A percentile compares a stretch with the other conserved stretches of the same genome.
Conservation (phyloP, 2,113 vertebrate genomes). For the Semnornis frantzii region DNA sequence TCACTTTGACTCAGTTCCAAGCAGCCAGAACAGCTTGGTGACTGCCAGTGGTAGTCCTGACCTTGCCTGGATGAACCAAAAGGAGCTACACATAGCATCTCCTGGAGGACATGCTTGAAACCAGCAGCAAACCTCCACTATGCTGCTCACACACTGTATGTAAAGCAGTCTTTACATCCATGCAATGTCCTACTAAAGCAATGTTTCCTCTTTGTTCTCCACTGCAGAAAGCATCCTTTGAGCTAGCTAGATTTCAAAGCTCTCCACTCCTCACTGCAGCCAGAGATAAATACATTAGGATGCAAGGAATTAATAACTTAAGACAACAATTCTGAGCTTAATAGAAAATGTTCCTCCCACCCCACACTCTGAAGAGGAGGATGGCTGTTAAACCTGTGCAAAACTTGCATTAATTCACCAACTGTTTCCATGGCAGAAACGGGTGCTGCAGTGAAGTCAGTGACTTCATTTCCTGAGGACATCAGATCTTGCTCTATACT, state of each 20-base stretch:
- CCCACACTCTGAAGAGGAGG: constrained; percentile 48
- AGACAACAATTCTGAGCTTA: constrained; percentile 65
- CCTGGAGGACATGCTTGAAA: background rate
- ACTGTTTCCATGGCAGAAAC: constrained; percentile 67
- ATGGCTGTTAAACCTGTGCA: constrained; percentile 57
- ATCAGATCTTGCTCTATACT: constrained; percentile 46
- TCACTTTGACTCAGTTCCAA: background rate
- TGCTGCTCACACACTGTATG: background rate
- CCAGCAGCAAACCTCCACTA: background rate
- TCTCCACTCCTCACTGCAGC: constrained; percentile 11
- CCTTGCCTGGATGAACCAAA: background rate
- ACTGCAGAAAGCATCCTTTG: background rate
- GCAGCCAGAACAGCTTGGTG: background rate
- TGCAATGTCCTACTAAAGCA: background rate
- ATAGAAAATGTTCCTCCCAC: constrained; percentile 65
- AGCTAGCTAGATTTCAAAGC: constrained; percentile 55
- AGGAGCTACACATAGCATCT: fast-evolving
- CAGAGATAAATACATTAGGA: constrained; percentile 65
- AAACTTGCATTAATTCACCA: constrained; percentile 68
- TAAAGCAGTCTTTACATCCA: background rate
- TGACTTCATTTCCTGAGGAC: constrained; percentile 69
- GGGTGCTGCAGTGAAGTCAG: constrained; percentile 45
- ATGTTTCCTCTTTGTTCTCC: background rate
- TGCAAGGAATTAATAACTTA: constrained; percentile 61
- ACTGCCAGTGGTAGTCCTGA: background rate